Conservation (phyloP, 2,888 invertebrate species). For the Odontothrips loti region DNA sequence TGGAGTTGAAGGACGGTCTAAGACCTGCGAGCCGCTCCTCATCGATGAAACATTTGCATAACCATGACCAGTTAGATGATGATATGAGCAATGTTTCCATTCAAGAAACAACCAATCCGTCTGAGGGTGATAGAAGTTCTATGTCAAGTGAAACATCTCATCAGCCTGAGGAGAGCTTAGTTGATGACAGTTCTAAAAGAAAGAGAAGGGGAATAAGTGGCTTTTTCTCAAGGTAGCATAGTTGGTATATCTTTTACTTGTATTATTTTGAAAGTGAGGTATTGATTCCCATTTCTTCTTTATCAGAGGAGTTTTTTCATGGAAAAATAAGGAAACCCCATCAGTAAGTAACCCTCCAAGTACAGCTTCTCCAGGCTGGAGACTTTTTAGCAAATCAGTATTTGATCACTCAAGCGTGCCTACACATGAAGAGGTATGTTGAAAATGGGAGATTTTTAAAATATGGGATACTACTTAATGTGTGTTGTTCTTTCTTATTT, state of each 20-base stretch:
- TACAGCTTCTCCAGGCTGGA: conserved; percentile 38
- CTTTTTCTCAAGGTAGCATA: conserved; percentile 58
- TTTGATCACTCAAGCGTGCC: conserved; percentile 27
- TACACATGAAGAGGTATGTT: background rate
- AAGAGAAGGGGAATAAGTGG: conserved; percentile 59
- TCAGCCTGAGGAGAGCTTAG: conserved; percentile 53
- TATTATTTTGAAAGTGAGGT: conserved; percentile 34
- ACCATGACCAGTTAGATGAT: background rate
- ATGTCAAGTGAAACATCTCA: conserved; percentile 54
- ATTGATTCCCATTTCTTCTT: conserved; percentile 22
- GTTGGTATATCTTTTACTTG: conserved; percentile 27
- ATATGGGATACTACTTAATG: background rate
- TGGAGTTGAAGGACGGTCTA: conserved; percentile 52
- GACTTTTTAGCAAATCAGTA: conserved; percentile 38
- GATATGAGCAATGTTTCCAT: background rate
- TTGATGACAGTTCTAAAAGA: conserved; percentile 49
- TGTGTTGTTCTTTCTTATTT: too few relatives aligned
- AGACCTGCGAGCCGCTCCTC: conserved; percentile 50
- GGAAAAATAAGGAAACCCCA: conserved; percentile 47
- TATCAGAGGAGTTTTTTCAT: conserved; percentile 55
- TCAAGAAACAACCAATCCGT: conserved; percentile 48
- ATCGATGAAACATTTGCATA: background rate
- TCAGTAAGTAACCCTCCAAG: conserved; percentile 7
- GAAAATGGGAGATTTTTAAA: background rate
- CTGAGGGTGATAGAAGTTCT: conserved; percentile 56